Percentiles rank a stretch among this genome's conserved stretches.
phyloP scores from a whole-genome alignment of 2,113 vertebrate genomes.

The Ibidorhyncha struthersii region DNA sequence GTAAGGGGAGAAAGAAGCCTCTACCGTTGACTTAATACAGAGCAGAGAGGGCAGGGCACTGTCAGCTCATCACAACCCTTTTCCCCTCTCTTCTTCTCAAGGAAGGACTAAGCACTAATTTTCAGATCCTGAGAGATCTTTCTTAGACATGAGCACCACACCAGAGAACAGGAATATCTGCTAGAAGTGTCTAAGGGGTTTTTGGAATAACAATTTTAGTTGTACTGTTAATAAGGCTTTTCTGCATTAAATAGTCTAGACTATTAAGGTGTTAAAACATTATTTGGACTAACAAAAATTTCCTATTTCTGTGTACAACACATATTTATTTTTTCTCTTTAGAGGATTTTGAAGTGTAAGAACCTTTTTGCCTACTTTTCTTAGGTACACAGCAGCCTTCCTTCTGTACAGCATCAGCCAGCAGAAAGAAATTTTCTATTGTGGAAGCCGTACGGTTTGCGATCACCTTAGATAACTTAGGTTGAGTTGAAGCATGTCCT shows the following conservation, averaged over 20 bases:
- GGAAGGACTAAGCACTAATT: neutral
- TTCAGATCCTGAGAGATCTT: neutral
- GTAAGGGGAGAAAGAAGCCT: neutral
- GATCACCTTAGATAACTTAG: neutral
- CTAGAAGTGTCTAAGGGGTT: neutral
- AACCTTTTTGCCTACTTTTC: neutral
- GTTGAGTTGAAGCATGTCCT: neutral
- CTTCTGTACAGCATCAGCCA: neutral
- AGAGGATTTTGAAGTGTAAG: neutral
- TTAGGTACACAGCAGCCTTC: neutral
- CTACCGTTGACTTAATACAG: neutral
- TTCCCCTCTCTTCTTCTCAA: neutral
- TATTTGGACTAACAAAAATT: neutral
- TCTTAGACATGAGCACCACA: neutral
- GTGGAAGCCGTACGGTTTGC: neutral
- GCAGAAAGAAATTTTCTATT: neutral
- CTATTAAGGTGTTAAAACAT: neutral
- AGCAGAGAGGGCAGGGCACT: neutral
- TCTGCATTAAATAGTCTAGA: neutral
- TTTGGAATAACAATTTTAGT: neutral
- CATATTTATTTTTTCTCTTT: neutral
- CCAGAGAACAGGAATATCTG: neutral
- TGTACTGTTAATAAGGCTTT: neutral
- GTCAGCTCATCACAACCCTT: neutral
- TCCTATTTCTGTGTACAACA: neutral